Percentiles rank a stretch among this genome's conserved stretches.
phyloP scores from a whole-genome alignment of 1,140 invertebrate genomes.

The Metaphire vulgaris region DNA sequence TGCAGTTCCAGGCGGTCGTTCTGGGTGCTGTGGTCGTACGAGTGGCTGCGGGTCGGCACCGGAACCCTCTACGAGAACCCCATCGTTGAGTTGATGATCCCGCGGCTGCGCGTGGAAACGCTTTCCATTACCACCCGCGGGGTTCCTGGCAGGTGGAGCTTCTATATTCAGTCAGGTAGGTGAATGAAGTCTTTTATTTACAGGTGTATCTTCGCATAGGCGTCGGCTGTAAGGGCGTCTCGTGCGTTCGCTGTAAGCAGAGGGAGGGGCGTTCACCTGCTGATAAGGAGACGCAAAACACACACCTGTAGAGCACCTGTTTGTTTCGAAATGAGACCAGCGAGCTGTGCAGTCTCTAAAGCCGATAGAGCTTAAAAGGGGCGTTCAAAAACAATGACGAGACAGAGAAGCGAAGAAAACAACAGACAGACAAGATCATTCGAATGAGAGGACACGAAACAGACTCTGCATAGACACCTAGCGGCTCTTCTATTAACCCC shows the following conservation, averaged over 20 bases:
- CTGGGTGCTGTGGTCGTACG: neutral
- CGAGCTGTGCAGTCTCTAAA: too few relatives aligned
- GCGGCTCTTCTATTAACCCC: too few relatives aligned
- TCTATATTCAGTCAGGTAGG: neutral
- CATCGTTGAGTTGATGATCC: neutral
- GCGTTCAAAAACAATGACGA: too few relatives aligned
- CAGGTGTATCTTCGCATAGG: neutral
- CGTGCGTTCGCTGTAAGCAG: neutral
- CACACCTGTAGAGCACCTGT: constrained; percentile 8
- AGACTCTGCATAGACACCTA: too few relatives aligned
- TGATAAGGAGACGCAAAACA: too few relatives aligned
- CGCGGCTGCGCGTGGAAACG: neutral
- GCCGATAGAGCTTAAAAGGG: too few relatives aligned
- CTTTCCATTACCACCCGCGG: neutral
- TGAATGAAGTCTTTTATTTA: neutral
- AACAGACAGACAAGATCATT: too few relatives aligned
- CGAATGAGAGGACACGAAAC: too few relatives aligned
- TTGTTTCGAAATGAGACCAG: neutral
- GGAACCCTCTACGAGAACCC: neutral
- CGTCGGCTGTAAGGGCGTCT: neutral
- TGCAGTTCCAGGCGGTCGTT: neutral
- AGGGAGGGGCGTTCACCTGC: too few relatives aligned
- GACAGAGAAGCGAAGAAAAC: too few relatives aligned
- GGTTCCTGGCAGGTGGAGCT: neutral
- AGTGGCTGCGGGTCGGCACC: neutral